Percentiles rank a stretch among this genome's conserved stretches.
Evolutionary conservation across 2,888 invertebrate species (phyloP).

Genomic region (Microctonus hyperodae): DNA sequence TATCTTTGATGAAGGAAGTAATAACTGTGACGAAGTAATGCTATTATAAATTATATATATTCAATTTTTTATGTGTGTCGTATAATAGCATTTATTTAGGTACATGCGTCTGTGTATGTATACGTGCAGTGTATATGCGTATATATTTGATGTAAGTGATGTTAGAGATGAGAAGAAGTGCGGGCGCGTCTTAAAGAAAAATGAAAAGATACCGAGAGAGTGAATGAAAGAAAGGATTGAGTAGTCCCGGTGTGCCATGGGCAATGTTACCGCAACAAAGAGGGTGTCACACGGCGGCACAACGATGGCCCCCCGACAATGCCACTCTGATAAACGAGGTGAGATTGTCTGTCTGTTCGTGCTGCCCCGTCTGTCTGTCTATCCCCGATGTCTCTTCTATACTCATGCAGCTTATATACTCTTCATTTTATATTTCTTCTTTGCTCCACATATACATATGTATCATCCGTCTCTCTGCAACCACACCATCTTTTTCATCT

Average conservation of each 20-base stretch:
- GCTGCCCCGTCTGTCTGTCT: conserved; percentile 43
- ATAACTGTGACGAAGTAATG: too few relatives aligned
- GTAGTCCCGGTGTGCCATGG: conserved; percentile 53
- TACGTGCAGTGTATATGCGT: too few relatives aligned
- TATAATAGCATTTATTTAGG: too few relatives aligned
- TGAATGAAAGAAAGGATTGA: conserved; percentile 61
- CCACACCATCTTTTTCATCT: conserved; percentile 23
- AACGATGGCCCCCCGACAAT: conserved; percentile 56
- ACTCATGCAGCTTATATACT: too few relatives aligned
- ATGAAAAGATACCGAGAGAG: conserved; percentile 51
- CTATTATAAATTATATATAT: too few relatives aligned
- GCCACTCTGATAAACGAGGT: conserved; percentile 61
- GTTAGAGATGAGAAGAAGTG: neutral
- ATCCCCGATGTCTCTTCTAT: conserved; percentile 19
- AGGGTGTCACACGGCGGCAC: conserved; percentile 56
- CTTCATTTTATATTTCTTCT: conserved; percentile 14
- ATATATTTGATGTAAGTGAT: neutral
- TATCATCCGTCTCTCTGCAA: conserved; percentile 29
- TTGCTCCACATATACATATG: conserved; percentile 5
- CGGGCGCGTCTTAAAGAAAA: conserved; percentile 43
- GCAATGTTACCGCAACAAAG: conserved; percentile 56
- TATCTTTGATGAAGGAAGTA: too few relatives aligned
- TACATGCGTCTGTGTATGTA: too few relatives aligned
- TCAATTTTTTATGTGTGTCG: too few relatives aligned
- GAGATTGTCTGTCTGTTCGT: conserved; percentile 58